Evolutionary conservation across 2,888 invertebrate genomes (phyloP).

Genomic region (Megastigmus dorsalis): DNA sequence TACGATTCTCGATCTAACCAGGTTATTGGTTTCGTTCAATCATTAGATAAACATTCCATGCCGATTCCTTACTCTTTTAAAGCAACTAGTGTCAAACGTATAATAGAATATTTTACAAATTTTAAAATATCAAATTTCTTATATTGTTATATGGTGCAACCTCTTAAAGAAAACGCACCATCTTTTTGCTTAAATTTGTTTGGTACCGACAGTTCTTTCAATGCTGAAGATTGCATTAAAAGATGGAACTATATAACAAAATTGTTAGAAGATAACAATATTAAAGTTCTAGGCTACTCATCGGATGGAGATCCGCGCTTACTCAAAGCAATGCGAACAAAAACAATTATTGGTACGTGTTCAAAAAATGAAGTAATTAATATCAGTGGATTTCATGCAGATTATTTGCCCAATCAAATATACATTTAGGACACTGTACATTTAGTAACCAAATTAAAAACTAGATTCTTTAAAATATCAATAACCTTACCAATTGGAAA

Average conservation of each 20-base stretch:
- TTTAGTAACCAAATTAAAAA: too few species aligned
- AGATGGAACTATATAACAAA: conserved; percentile 56
- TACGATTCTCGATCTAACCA: neutral
- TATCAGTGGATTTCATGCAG: too few species aligned
- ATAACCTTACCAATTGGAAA: too few species aligned
- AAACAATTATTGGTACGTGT: too few species aligned
- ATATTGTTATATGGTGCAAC: conserved; percentile 59
- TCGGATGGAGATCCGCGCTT: too few species aligned
- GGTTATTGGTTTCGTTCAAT: neutral
- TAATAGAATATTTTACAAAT: conserved; percentile 51
- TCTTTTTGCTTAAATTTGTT: conserved; percentile 59
- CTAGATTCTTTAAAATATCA: too few species aligned
- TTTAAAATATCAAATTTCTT: conserved; percentile 48
- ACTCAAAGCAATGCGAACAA: too few species aligned
- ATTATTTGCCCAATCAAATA: too few species aligned
- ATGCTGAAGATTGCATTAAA: conserved; percentile 51
- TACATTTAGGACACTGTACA: too few species aligned
- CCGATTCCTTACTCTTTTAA: conserved; percentile 14
- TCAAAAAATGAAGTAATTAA: too few species aligned
- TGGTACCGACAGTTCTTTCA: conserved; percentile 60
- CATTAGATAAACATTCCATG: neutral
- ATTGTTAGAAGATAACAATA: conserved; percentile 50
- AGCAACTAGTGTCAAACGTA: conserved; percentile 51
- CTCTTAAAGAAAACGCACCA: conserved; percentile 52
- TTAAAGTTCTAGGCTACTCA: conserved; percentile 55